Percentiles rank a stretch among this genome's conserved stretches.
These are phyloP conservation scores for Heliconius charithonia DNA, from an alignment of 2,888 invertebrate genomes.

Conservation along the genomic window DNA sequence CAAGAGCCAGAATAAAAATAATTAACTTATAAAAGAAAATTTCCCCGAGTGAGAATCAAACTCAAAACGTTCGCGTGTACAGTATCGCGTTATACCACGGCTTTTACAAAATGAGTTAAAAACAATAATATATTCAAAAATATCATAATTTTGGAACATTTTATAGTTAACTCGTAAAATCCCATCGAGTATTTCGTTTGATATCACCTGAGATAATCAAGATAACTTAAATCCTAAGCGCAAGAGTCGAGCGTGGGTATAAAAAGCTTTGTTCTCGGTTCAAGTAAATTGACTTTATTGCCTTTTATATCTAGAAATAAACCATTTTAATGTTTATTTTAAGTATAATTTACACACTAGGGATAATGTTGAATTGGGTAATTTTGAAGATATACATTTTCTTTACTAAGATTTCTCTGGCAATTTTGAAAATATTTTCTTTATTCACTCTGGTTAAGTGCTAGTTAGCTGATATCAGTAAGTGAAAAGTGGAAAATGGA, in stretches of 20 bases:
- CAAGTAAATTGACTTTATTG: conserved; percentile 8
- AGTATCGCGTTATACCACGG: not conserved
- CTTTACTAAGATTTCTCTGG: too few species aligned
- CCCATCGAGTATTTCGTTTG: conserved; percentile 9
- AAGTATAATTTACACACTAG: not conserved
- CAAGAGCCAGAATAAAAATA: too few species aligned
- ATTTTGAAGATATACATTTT: not conserved
- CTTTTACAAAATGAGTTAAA: not conserved
- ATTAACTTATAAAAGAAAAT: too few species aligned
- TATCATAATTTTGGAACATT: conserved; percentile 1
- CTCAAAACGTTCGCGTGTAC: not conserved
- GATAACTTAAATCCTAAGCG: conserved; percentile 9
- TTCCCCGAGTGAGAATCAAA: too few species aligned
- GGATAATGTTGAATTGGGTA: not conserved
- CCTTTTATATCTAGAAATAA: conserved; percentile 14
- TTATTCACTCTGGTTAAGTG: too few species aligned
- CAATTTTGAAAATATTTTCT: too few species aligned
- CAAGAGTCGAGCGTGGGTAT: conserved; percentile 10
- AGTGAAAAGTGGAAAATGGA: not conserved
- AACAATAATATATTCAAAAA: not conserved
- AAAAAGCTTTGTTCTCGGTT: conserved; percentile 15
- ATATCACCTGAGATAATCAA: conserved; percentile 26
- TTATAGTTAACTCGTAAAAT: conserved; percentile 21
- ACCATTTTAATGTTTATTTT: not conserved
- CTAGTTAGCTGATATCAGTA: too few species aligned